Conservation (phyloP, 2,113 vertebrate species). For the Psittacula cyanocephala region DNA sequence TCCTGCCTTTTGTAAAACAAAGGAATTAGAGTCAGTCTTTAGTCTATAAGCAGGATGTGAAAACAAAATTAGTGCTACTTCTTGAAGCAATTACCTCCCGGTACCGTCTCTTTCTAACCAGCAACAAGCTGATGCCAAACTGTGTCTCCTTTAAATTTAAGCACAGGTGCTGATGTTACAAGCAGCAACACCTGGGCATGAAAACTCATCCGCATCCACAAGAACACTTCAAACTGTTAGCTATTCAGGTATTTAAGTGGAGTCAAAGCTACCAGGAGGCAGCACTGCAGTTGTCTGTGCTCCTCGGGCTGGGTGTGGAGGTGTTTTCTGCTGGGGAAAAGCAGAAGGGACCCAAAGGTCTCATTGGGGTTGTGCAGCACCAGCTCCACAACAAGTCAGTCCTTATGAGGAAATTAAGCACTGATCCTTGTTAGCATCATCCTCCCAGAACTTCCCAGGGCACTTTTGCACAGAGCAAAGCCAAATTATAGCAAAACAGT, state of each 20-base stretch:
- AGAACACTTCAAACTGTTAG: background rate
- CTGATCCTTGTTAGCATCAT: background rate
- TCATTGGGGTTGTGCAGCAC: background rate
- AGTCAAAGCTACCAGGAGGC: background rate
- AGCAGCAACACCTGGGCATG: background rate
- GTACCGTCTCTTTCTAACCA: background rate
- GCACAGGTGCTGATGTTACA: background rate
- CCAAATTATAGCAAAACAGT: background rate
- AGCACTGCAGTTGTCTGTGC: background rate
- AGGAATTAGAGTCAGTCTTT: background rate
- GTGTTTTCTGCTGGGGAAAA: background rate
- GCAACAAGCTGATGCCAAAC: background rate
- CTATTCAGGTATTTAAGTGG: background rate
- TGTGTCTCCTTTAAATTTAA: background rate
- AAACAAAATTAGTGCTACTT: slow-evolving; percentile 10
- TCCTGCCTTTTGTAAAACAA: background rate
- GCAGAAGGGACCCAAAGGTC: fast-evolving
- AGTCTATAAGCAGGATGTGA: slow-evolving; percentile 9
- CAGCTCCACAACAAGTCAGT: background rate
- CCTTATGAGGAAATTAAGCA: background rate
- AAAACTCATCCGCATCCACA: background rate
- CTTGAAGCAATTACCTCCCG: background rate
- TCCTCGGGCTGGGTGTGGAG: background rate
- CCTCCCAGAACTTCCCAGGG: background rate
- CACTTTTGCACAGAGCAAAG: background rate